A percentile compares a stretch with the other conserved stretches of the same genome.
phyloP scores from a whole-genome alignment of 1,140 invertebrate species.

The Idris sp. region DNA sequence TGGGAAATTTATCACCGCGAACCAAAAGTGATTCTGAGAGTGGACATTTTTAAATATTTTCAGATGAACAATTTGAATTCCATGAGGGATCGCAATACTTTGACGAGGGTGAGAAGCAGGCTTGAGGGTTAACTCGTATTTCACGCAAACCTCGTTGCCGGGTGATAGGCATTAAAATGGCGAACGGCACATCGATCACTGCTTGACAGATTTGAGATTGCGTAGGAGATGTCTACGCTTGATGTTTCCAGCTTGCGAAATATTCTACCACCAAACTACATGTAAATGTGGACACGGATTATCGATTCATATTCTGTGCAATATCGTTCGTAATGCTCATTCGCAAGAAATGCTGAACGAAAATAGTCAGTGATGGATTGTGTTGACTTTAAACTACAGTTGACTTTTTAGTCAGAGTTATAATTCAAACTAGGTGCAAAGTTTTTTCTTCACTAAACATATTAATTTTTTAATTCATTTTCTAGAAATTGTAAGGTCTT shows the following conservation, averaged over 20 bases:
- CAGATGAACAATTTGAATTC: conserved; percentile 74
- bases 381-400: background rate
- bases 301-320: conserved; percentile 57
- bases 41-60: conserved; percentile 70
- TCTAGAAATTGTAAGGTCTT: too few relatives aligned
- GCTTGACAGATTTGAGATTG: conserved; percentile 78
- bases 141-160: conserved; percentile 72
- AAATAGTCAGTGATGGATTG: conserved; percentile 17
- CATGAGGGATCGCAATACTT: conserved; percentile 72
- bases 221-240: conserved; percentile 64
- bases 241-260: conserved; percentile 60
- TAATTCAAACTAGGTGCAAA: too few relatives aligned
- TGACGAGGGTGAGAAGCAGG: conserved; percentile 71
- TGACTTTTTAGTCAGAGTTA: too few relatives aligned
- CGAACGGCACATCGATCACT: conserved; percentile 76
- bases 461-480: too few relatives aligned
- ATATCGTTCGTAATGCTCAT: conserved; percentile 22
- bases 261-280: conserved; percentile 33
- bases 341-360: conserved; percentile 22
- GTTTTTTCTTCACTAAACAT: too few relatives aligned
- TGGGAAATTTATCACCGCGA: conserved; percentile 6
- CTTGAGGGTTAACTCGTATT: conserved; percentile 74
- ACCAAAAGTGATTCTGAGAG: background rate
- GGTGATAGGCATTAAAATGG: conserved; percentile 77
- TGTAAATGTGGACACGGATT: conserved; percentile 60